Conservation (phyloP, 2,113 vertebrate species). For the Epinephelus cyanopodus region DNA sequence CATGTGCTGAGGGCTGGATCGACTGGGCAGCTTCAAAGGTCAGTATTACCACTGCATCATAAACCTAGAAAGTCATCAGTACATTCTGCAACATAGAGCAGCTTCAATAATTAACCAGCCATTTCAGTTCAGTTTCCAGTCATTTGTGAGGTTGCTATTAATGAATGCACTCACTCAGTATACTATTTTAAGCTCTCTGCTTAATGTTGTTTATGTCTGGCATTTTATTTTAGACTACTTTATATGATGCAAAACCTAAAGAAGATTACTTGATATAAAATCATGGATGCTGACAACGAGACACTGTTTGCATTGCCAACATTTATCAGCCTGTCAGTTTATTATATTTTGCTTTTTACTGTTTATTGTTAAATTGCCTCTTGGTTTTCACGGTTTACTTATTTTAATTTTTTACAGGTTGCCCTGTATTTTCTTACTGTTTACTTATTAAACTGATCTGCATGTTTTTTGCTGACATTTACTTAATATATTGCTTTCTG, state of each 20-base stretch:
- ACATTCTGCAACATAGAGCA: not conserved
- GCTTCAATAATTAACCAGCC: slow-evolving; percentile 40
- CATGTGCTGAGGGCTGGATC: slow-evolving; percentile 98
- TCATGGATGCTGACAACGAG: not conserved
- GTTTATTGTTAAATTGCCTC: too few relatives aligned
- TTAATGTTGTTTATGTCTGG: not conserved
- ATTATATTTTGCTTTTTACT: too few relatives aligned
- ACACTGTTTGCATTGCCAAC: too few relatives aligned
- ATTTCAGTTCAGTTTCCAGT: slow-evolving; percentile 12
- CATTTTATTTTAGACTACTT: not conserved
- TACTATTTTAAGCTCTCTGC: not conserved
- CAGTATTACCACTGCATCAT: not conserved
- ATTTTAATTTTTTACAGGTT: too few relatives aligned
- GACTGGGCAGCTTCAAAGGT: slow-evolving; percentile 99
- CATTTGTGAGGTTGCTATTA: slow-evolving; percentile 7
- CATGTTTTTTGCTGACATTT: too few relatives aligned
- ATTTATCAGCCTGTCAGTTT: too few relatives aligned
- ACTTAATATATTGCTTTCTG: too few relatives aligned
- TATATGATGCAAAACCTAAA: not conserved
- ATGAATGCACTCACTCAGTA: not conserved
- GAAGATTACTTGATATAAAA: not conserved
- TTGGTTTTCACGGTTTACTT: too few relatives aligned
- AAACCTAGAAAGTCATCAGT: not conserved
- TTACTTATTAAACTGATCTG: too few relatives aligned
- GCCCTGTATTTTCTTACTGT: too few relatives aligned